Base-by-base conservation (phyloP, 2,888 invertebrate genomes). In the Odontothrips loti region DNA sequence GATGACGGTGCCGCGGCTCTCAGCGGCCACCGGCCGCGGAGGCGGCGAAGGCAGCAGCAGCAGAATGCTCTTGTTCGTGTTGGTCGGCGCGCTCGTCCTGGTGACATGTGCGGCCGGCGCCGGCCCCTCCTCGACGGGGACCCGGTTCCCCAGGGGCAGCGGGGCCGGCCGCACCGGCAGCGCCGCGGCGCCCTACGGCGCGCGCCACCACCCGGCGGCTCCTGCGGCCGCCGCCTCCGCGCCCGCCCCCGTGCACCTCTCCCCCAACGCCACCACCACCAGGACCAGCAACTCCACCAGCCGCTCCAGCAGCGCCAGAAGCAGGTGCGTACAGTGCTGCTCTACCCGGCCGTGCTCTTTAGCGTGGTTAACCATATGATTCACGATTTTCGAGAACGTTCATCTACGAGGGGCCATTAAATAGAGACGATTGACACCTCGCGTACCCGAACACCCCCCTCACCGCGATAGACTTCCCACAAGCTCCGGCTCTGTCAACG, bases 261-360 rank as follows among this genome's bases (percentile, higher is more conserved):
- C 27, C 23, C 23, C 68, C 68, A 23, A 27, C 68, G 68, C 17
- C 58, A 58, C 58, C 20, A n/a, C 17, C 20, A 17, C 20, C 58
- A 58, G 58, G 58, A 15, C 58, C 58, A n/a, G 68, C 68, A 75
- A 75, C 68, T 75, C 12, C 68, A 27, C 68, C 27, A 27, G 68
- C 68, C 23, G 68, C 23, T 75, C 68, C 68, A 27, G 23, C 68
- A 75, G 68, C 68, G 68, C 68, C 27, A 75, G 68, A 27, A 75
- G 68, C 68, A 75, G 68, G 68, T 75, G 20, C 20, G 58, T 20
- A 51, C 10, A 11, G 48, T 48, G 48, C 48, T 12, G 48, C 48
- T 51, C 15, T 11, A 51, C 1, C 51, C 51, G 51, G 15, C 1
- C 51, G 3, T 11, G 15, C 15, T 11, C 51, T 1, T 11, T 17